Evolutionary conservation across 2,888 invertebrate species (phyloP), one percentile per base, ranked within the genome.

Genomic region (Apomyelois bistriatella): DNA sequence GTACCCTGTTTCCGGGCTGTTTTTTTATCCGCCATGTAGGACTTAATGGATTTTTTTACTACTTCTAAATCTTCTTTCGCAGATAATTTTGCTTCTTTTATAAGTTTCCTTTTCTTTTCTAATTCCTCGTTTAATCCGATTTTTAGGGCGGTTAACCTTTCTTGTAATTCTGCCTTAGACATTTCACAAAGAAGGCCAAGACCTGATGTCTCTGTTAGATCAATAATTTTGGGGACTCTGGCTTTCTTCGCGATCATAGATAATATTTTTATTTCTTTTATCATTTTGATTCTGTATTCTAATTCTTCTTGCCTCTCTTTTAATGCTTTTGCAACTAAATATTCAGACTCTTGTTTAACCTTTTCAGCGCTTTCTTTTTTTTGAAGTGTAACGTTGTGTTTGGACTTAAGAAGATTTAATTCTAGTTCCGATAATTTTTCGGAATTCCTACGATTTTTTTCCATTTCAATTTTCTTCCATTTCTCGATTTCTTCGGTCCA

Each of bases 141-240:
- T 72, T 91, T 92, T 61, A 91, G 75, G 17, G 85, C 65, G 50
- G 63, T 70, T 35, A 93, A 66, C 51, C 92, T 79, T 70, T 93
- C 92, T 66, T 92, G 91, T 48, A 93, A 68, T 74, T 94, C 93
- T 6, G 91, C 91, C 47, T 93, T 85, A 0, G 93, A 93, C 93
- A 94, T 93, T 82, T 94, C 93, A 71, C 92, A 92, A 22, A 93
- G 65, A 9, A 93, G 78, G 0, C 93, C 93, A 12, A 93, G 64
- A 38, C 92, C 92, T 28, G 91, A 82, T 12, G 91, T 83, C 74
- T 93, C 92, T 0, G 92, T 93, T 0, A 92, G 84, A 71, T 93
- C 93, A 59, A 93, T 87, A 48, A 92, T 87, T 76, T 88, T 91
- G 3, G 85, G 88, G 15, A 82, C 66, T 66, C 74, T 91, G 0